Conservation (phyloP, 37 sponge, comb jelly and placozoan species). For the Lycopodina hypogea region DNA sequence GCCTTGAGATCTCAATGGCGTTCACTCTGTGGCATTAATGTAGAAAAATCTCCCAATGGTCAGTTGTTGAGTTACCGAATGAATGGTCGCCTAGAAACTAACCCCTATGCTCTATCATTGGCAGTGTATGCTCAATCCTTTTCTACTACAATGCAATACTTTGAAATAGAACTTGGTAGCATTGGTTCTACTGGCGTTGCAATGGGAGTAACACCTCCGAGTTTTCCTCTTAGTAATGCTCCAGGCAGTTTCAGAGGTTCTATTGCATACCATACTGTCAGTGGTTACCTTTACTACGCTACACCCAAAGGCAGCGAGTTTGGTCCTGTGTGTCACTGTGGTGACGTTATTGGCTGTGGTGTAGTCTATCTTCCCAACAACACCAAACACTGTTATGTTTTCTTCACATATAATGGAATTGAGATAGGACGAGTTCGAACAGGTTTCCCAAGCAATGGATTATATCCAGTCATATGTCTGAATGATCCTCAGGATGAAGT, state of each 20-base stretch:
- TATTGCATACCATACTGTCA: conserved; percentile 59
- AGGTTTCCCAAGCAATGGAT: conserved; percentile 12
- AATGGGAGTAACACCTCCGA: conserved; percentile 43
- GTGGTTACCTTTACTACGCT: conserved; percentile 46
- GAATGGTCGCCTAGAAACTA: not conserved
- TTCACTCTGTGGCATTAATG: conserved; percentile 45
- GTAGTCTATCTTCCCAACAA: conserved; percentile 11
- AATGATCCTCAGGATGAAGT: conserved; percentile 31
- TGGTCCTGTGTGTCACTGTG: conserved; percentile 43
- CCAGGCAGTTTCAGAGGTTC: conserved; percentile 46
- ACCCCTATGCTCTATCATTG: not conserved
- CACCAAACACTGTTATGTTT: conserved; percentile 39
- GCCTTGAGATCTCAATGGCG: conserved; percentile 31
- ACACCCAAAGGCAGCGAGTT: conserved; percentile 38
- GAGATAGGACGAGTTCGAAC: conserved; percentile 44
- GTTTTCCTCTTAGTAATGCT: conserved; percentile 32
- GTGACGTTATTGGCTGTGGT: conserved; percentile 66
- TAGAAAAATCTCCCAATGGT: not conserved
- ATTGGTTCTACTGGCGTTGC: conserved; percentile 36
- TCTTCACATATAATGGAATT: conserved; percentile 69
- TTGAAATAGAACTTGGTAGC: conserved; percentile 43
- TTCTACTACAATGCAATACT: conserved; percentile 50
- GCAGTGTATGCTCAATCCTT: conserved; percentile 37
- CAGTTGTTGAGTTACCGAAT: conserved; percentile 9
- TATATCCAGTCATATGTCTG: conserved; percentile 48